Evolutionary conservation across 2,888 invertebrate species (phyloP).

Genomic region (Alloplasta piceator): DNA sequence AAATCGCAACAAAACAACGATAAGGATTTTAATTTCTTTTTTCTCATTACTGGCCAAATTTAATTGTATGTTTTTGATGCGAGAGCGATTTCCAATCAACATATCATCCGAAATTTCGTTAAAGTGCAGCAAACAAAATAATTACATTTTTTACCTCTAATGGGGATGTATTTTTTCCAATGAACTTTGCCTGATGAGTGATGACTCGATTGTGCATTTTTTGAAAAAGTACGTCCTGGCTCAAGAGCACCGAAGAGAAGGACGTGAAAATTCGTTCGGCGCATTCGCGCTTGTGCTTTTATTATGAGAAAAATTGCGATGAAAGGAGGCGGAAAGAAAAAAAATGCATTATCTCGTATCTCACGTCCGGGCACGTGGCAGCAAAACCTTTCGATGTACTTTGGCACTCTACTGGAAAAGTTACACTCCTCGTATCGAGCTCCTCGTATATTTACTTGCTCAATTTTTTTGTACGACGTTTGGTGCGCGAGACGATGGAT

Average conservation of each 20-base stretch:
- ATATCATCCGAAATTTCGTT: too few relatives aligned
- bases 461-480: slow-evolving; percentile 3
- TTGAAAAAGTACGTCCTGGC: too few relatives aligned
- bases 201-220: too few relatives aligned
- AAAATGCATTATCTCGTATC: slow-evolving; percentile 12
- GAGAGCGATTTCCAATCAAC: too few relatives aligned
- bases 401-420: neutral
- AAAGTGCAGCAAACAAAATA: too few relatives aligned
- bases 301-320: slow-evolving; percentile 9
- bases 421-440: slow-evolving; percentile 4
- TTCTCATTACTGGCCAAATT: too few relatives aligned
- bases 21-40: too few relatives aligned
- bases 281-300: slow-evolving; percentile 22
- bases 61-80: too few relatives aligned
- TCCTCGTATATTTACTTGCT: slow-evolving; percentile 15
- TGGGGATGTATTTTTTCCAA: too few relatives aligned
- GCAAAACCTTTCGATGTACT: slow-evolving; percentile 26
- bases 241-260: neutral
- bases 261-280: slow-evolving; percentile 8
- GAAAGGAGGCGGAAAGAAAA: slow-evolving; percentile 1
- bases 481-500: slow-evolving; percentile 32
- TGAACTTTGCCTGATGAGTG: too few relatives aligned
- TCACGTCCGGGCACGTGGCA: slow-evolving; percentile 43
- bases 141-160: too few relatives aligned
- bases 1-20: too few relatives aligned